Evolutionary conservation across 2,888 invertebrate genomes (phyloP).

Genomic region (Stenichneumon culpator): DNA sequence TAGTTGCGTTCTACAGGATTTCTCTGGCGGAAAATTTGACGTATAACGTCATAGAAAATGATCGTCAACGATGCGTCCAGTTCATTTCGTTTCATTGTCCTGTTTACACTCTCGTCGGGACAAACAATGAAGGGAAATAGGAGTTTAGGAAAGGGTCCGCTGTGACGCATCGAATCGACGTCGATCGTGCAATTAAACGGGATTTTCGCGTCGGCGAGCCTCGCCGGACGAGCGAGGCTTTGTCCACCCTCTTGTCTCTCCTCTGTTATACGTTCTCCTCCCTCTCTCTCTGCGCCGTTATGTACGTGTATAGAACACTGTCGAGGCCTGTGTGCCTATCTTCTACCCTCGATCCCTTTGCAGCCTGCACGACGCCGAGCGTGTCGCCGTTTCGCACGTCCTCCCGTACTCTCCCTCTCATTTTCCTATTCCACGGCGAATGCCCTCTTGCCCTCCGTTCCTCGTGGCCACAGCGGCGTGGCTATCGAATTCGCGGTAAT

Average conservation of each 20-base stretch:
- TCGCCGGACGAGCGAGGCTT: constrained; percentile 44
- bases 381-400: constrained; percentile 51
- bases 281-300: background rate
- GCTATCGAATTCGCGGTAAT: constrained; percentile 60
- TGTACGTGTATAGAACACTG: background rate
- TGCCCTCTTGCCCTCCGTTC: constrained; percentile 21
- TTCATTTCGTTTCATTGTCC: constrained; percentile 72
- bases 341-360: constrained; percentile 45
- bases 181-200: constrained; percentile 72
- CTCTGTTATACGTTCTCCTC: background rate
- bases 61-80: constrained; percentile 62
- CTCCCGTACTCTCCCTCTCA: constrained; percentile 40
- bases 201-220: constrained; percentile 67
- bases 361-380: constrained; percentile 43
- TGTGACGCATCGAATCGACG: constrained; percentile 64
- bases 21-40: constrained; percentile 19
- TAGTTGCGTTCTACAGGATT: constrained; percentile 3
- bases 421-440: constrained; percentile 20
- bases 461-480: constrained; percentile 53
- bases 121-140: constrained; percentile 68
- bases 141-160: constrained; percentile 2
- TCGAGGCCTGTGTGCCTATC: constrained; percentile 6
- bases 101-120: constrained; percentile 72
- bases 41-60: constrained; percentile 47
- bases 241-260: constrained; percentile 37